Evolutionary conservation across 2,113 vertebrate species (phyloP), one percentile per base, ranked within the genome.

Genomic region (Pao palembangensis): DNA sequence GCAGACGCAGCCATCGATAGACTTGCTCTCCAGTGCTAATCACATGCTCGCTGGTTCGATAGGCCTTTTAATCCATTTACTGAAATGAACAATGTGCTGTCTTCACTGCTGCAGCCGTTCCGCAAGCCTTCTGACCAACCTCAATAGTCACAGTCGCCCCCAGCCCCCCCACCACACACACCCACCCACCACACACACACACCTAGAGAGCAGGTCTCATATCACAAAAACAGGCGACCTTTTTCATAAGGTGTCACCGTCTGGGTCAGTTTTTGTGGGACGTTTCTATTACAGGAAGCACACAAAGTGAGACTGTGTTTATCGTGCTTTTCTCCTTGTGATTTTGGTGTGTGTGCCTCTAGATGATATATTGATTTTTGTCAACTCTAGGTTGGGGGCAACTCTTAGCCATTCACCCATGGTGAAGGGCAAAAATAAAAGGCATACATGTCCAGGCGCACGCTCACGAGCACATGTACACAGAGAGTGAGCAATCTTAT

Each of bases 311-410:
- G 16, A 7, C 58, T 71, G 74, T 84, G 76, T 82, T 83, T 75
- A 56, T 66, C 75, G 64, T 42, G 25, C 31, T 62, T 65, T 69
- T 69, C 66, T 73, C 72, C 70, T 63, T 67, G 71, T 51, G 41
- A 56, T 69, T 56, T 34, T 44, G 68, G 71, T 68, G 70, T 43
- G 61, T 28, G 61, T 69, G 70, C 70, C 55, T 78, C 77, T 82
- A 85, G 86, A 87, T 88, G 86, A 85, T 87, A 67, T 88, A 89
- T 89, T 84, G 86, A 89, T 87, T 89, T 89, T 86, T 85, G 81
- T 87, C 8, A 81, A 75, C 79, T 80, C 81, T 73, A 78, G 88
- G 82, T 87, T 86, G 80, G 80, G 87, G 82, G 80, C 65, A 73
- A 87, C 82, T 75, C 81, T 87, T 86, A 85, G 80, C 79, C 85